Base-by-base conservation (phyloP, 2,888 invertebrate species). In the Tetropium fuscum region DNA sequence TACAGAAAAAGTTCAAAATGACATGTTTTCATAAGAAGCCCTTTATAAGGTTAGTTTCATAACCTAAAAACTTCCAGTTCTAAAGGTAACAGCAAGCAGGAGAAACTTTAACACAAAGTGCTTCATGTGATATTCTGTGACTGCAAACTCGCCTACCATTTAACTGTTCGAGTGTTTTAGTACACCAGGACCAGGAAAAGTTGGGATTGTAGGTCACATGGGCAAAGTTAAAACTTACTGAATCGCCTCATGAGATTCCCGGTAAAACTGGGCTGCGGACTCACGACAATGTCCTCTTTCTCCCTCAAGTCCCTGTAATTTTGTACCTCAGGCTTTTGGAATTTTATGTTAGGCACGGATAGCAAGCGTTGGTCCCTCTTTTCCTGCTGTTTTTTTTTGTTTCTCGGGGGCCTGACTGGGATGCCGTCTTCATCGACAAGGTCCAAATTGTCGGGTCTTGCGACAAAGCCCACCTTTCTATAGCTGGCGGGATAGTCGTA, bases 231-330 rank as follows among this genome's bases (percentile, higher is more conserved):
- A 69, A 87, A 93, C 94, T 94, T 92, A 94, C 93, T 92, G 88
- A 93, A 92, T 86, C 92, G 89, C 81, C 93, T 87, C 85, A 91
- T 90, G 74, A 93, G 84, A 85, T 86, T 89, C 79, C 90, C 90
- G 73, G 90, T 88, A 84, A 91, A 88, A 36, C 55, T 66, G 64
- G 84, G 82, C 71, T 84, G 77, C 73, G 74, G 76, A 70, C 73
- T 75, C 40, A 69, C 72, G 11, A 70, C 66, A 10, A 67, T 53
- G 7, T 82, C 82, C 68, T 83, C 85, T 76, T 82, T 83, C 74
- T 84, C 84, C 79, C 89, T 83, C 72, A 86, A 82, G 77, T 86
- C 88, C 75, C 82, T 83, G 72, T 83, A 76, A 62, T 79, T 80
- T 66, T 76, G 77, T 70, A 82, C 82, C 66, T 87, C 87, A 71